Percentiles rank a stretch among this genome's conserved stretches.
These are phyloP conservation scores for Athalia cordata DNA, from an alignment of 2,888 invertebrate genomes.

Conservation along the genomic window DNA sequence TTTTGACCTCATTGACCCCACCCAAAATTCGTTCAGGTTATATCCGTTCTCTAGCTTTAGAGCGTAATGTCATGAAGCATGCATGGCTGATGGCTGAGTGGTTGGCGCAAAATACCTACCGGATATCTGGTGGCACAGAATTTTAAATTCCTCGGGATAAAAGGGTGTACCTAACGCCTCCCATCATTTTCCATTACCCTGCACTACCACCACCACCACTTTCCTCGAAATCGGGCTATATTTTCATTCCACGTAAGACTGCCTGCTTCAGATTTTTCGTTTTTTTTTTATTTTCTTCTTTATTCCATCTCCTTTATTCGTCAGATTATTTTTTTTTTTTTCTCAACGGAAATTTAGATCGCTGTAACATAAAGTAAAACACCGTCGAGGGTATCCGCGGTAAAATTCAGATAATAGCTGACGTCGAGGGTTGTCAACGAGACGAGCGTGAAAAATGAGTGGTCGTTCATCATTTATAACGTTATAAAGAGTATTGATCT, in stretches of 20 bases:
- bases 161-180: conserved; percentile 21
- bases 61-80: conserved; percentile 37
- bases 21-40: conserved; percentile 6
- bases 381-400: background rate
- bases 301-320: background rate
- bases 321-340: conserved; percentile 1
- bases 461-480: conserved; percentile 36
- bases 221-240: conserved; percentile 26
- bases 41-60: conserved; percentile 27
- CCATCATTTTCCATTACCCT: conserved; percentile 37
- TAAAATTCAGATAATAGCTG: conserved; percentile 40
- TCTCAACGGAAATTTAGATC: conserved; percentile 11
- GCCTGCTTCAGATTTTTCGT: background rate
- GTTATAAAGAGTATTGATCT: conserved; percentile 40
- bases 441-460: conserved; percentile 36
- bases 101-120: conserved; percentile 35
- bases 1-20: conserved; percentile 2
- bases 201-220: background rate
- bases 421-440: conserved; percentile 35
- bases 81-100: conserved; percentile 44
- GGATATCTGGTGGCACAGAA: conserved; percentile 41
- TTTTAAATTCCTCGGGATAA: conserved; percentile 41
- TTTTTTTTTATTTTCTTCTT: background rate
- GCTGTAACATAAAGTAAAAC: conserved; percentile 11
- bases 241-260: conserved; percentile 8